Conservation (phyloP, 2,888 invertebrate species). For the Oscheius sp. region DNA sequence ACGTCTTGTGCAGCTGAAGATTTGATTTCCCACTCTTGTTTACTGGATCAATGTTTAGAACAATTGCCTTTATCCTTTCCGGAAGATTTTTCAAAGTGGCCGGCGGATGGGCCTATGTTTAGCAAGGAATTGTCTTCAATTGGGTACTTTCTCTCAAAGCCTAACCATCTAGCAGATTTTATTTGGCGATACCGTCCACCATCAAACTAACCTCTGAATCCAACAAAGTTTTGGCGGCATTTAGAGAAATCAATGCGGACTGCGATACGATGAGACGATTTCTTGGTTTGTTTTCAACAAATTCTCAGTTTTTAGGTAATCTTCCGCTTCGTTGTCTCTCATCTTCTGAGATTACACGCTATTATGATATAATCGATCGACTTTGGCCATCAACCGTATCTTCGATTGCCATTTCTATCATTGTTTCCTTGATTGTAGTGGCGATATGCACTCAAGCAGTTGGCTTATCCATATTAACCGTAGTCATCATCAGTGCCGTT, state of each 20-base stretch:
- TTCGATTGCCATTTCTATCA: conserved; percentile 48
- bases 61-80: conserved; percentile 34
- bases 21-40: conserved; percentile 12
- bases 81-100: conserved; percentile 42
- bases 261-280: conserved; percentile 11
- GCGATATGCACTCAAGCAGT: conserved; percentile 47
- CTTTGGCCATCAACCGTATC: conserved; percentile 42
- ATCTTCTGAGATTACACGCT: conserved; percentile 41
- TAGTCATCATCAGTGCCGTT: conserved; percentile 39
- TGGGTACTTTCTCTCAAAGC: conserved; percentile 33
- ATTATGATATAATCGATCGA: conserved; percentile 41
- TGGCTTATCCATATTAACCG: conserved; percentile 40
- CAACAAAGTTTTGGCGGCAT: conserved; percentile 23
- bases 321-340: conserved; percentile 37
- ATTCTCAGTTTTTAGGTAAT: not conserved
- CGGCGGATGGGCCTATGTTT: conserved; percentile 44
- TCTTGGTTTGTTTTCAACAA: not conserved
- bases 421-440: conserved; percentile 59
- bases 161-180: conserved; percentile 37
- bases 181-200: conserved; percentile 40
- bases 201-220: conserved; percentile 38
- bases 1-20: not conserved
- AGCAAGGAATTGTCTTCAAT: conserved; percentile 36
- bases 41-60: conserved; percentile 29
- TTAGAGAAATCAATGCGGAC: conserved; percentile 35